Base-by-base conservation (phyloP, 2,113 vertebrate species). In the Proteles cristata region DNA sequence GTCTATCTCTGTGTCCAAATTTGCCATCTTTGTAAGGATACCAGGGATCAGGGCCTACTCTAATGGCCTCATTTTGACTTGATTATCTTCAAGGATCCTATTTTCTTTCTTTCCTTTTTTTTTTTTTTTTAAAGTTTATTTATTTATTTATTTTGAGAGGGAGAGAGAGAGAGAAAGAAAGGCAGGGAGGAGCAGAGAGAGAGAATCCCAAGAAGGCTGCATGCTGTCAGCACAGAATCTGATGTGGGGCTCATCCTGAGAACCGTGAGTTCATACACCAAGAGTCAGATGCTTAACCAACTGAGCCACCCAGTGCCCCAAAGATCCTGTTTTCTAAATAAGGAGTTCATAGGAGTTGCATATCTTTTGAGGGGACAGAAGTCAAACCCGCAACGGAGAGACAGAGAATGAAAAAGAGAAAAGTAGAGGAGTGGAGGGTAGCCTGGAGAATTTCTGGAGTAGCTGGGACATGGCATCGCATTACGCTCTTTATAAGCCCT, bases 61-160 rank as follows among this genome's bases (percentile, higher is more conserved):
- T 55, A 90, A 82, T 66, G 63, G 53, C 63, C 61, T 73, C 6
- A 33, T 94, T 94, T 97, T 77, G 90, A 90, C 33, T 53, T 88
- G 71, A 65, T 92, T 74, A 71, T 65, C 87, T 45, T 8, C 31
- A 58, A 81, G 45, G 71, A 89, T 21, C 23, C 12, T 66, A 45
- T 86, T 92, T 61, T 61, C 58, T 61, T 61, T 61, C 58, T 61
- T 58, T 61, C 21, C 17, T 19, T 58, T 17, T 5, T 17, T 17
- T 55, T 4, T 16, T 19, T 55, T 7, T 19, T 58, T 55, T 7
- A 6, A 19, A 58, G 55, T 58, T 58, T 58, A 21, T 58, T 55
- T 55, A 21, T 58, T 55, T 58, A 58, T 58, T 25, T 61, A 61
- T 61, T 61, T 23, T 23, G 58, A 61, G 58, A 61, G 21, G 17